phyloP scores from a whole-genome alignment of 2,888 invertebrate species.

The Pyrochroa serraticornis region DNA sequence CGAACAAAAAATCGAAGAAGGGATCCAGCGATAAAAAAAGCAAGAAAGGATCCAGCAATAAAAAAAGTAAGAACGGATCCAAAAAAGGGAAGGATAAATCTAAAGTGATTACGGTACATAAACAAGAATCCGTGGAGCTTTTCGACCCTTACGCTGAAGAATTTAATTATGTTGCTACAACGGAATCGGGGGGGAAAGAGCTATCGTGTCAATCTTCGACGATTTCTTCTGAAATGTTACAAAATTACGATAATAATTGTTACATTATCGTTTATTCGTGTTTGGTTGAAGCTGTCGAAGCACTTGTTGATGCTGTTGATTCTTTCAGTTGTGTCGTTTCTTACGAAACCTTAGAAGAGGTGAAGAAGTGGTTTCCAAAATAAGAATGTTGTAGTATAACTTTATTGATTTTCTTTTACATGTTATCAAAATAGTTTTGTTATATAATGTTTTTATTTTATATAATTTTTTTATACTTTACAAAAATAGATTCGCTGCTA shows the following conservation, averaged over 20 bases:
- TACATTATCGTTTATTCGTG: slow-evolving; percentile 17
- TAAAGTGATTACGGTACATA: neutral
- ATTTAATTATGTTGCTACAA: slow-evolving; percentile 7
- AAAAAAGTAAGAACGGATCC: slow-evolving; percentile 2
- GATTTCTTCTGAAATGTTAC: neutral
- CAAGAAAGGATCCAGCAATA: neutral
- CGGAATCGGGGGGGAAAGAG: neutral
- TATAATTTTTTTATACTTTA: neutral
- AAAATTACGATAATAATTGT: slow-evolving; percentile 11
- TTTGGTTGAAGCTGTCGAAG: slow-evolving; percentile 16
- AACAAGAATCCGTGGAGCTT: neutral
- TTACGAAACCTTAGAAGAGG: neutral
- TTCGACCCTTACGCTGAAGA: slow-evolving; percentile 16
- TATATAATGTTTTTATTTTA: no score
- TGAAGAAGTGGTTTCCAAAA: neutral
- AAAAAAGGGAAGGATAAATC: slow-evolving; percentile 1
- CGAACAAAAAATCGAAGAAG: neutral
- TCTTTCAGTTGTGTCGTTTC: slow-evolving; percentile 9
- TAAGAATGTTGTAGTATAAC: no score
- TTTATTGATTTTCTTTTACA: no score
- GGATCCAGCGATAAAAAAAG: neutral
- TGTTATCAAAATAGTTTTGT: no score
- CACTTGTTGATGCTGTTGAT: slow-evolving; percentile 11
- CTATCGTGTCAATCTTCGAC: neutral
- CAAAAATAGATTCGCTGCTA: slow-evolving; percentile 3